phyloP scores from a whole-genome alignment of 2,888 invertebrate species.

The Caenorhabditis drosophilae region DNA sequence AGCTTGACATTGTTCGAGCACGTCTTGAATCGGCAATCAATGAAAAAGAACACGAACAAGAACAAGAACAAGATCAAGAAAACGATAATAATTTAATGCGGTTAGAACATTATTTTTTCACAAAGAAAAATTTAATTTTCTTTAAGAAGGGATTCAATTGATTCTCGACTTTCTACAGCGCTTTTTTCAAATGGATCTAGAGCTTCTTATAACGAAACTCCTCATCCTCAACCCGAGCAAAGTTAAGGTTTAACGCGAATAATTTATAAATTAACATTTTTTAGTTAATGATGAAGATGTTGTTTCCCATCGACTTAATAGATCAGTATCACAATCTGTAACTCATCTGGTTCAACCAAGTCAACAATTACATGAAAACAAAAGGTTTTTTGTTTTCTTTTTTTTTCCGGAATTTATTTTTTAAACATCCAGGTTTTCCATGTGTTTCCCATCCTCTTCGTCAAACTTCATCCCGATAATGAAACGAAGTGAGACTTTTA shows the following conservation, averaged over 20 bases:
- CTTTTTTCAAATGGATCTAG: slow-evolving; percentile 35
- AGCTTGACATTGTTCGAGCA: slow-evolving; percentile 42
- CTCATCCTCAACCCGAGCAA: slow-evolving; percentile 32
- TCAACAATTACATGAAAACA: not conserved
- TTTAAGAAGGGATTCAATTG: slow-evolving; percentile 31
- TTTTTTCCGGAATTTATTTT: no score
- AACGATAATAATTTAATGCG: no score
- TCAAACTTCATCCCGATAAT: slow-evolving; percentile 24
- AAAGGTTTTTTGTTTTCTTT: no score
- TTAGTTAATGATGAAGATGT: no score
- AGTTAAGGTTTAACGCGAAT: not conserved
- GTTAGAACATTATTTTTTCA: no score
- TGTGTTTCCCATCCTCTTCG: slow-evolving; percentile 35
- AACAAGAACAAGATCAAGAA: no score
- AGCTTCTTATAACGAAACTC: slow-evolving; percentile 30
- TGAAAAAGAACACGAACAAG: slow-evolving; percentile 8
- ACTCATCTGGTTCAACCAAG: slow-evolving; percentile 15
- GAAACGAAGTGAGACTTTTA: slow-evolving; percentile 40
- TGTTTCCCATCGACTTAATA: no score
- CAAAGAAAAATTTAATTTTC: no score
- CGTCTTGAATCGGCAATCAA: slow-evolving; percentile 32
- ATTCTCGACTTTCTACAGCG: slow-evolving; percentile 43
- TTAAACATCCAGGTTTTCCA: slow-evolving; percentile 42
- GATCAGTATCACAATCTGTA: slow-evolving; percentile 26
- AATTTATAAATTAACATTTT: not conserved